Percentiles rank a stretch among this genome's conserved stretches.
Evolutionary conservation across 2,888 invertebrate genomes (phyloP).

Genomic region (Drosophila pseudotakahashii): DNA sequence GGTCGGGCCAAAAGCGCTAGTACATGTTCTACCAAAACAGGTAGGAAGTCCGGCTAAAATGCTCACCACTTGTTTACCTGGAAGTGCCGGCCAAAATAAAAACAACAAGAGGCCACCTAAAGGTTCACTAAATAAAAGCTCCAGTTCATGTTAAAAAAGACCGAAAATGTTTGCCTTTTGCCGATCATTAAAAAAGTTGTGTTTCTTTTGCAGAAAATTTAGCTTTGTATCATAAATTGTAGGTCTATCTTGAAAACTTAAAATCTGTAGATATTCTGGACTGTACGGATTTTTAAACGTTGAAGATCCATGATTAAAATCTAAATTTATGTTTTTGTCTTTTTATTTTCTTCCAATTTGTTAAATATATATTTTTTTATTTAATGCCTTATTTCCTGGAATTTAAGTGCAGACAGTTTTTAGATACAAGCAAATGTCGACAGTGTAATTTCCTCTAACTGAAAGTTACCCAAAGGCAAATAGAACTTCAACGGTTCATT

Average conservation of each 20-base stretch:
- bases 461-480: slow-evolving; percentile 16
- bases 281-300: not conserved
- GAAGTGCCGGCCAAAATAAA: slow-evolving; percentile 47
- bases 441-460: slow-evolving; percentile 9
- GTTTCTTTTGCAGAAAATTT: not conserved
- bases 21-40: slow-evolving; percentile 42
- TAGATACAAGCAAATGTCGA: too few relatives aligned
- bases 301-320: too few relatives aligned
- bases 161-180: not conserved
- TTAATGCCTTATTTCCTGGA: too few relatives aligned
- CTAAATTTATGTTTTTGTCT: too few relatives aligned
- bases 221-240: not conserved
- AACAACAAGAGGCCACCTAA: slow-evolving; percentile 14
- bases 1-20: slow-evolving; percentile 47
- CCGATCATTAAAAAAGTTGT: not conserved
- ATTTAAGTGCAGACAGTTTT: not conserved
- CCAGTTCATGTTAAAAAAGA: not conserved
- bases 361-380: too few relatives aligned
- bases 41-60: slow-evolving; percentile 52
- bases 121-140: slow-evolving; percentile 26
- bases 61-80: slow-evolving; percentile 55
- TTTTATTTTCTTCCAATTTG: too few relatives aligned
- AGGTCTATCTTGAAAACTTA: not conserved
- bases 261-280: not conserved
- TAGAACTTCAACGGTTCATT: slow-evolving; percentile 28